phyloP scores from a whole-genome alignment of 2,113 vertebrate genomes.

The Pygathrix nemaeus region DNA sequence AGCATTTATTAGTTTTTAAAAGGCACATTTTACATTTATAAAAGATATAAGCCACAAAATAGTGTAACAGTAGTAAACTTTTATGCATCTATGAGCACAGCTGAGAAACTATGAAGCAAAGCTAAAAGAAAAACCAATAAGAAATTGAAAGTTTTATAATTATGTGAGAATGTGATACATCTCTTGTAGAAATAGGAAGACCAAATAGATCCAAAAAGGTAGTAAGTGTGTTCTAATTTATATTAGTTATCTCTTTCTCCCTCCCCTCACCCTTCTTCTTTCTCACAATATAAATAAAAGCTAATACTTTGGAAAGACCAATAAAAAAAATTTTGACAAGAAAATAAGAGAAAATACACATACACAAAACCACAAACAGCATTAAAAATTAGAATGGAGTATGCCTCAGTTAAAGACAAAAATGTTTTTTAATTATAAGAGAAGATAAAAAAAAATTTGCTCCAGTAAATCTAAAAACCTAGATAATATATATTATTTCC shows the following conservation, averaged over 20 bases:
- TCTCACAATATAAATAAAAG: neutral
- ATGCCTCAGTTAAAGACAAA: neutral
- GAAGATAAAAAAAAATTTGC: slow-evolving; percentile 11
- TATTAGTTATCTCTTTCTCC: neutral
- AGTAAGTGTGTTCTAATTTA: neutral
- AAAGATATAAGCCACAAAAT: neutral
- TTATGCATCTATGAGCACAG: neutral
- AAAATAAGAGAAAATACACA: neutral
- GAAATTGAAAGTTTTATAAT: neutral
- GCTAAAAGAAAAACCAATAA: neutral
- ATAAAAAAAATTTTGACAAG: neutral
- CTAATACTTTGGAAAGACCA: neutral
- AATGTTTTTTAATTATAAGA: neutral
- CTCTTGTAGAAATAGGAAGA: neutral
- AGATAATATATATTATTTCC: neutral
- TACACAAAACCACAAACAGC: neutral
- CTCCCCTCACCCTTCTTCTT: neutral
- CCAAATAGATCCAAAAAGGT: neutral
- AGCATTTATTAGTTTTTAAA: neutral
- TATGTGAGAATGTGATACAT: neutral
- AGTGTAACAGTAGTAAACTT: neutral
- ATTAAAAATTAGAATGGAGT: neutral
- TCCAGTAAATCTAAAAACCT: neutral
- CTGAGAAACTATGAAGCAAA: neutral
- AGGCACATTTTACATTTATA: neutral